Conservation (phyloP, 1,140 invertebrate species). For the Calliopsis andreniformis region DNA sequence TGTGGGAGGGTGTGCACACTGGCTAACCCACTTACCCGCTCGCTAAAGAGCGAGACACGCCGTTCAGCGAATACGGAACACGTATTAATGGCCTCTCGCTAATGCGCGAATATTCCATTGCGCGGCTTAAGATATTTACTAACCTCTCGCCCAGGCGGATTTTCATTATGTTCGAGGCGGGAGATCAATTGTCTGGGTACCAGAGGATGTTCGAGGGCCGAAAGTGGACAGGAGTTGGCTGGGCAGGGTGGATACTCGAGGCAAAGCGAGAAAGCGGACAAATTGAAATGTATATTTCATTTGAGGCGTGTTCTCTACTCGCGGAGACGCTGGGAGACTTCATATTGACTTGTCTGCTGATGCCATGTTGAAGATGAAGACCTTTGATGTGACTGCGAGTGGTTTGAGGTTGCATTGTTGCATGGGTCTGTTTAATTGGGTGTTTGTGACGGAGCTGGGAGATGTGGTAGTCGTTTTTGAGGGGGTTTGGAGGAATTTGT, state of each 20-base stretch:
- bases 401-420: not conserved
- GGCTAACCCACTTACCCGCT: conserved; percentile 36
- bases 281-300: conserved; percentile 27
- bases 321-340: conserved; percentile 9
- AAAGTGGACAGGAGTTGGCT: not conserved
- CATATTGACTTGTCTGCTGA: not conserved
- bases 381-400: not conserved
- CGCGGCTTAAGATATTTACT: conserved; percentile 35
- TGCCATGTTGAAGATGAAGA: not conserved
- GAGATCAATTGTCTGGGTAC: not conserved
- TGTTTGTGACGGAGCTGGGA: too few species aligned
- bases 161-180: conserved; percentile 9
- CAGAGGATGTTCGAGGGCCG: too few species aligned
- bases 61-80: conserved; percentile 4
- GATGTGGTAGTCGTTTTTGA: too few species aligned
- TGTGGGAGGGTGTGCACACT: not conserved
- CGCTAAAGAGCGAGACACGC: conserved; percentile 32
- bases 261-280: conserved; percentile 12
- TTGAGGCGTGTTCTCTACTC: not conserved
- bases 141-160: conserved; percentile 40
- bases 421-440: too few species aligned
- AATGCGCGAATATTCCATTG: conserved; percentile 49
- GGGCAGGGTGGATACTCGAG: not conserved
- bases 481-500: too few species aligned
- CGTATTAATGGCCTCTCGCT: conserved; percentile 48